A percentile compares a stretch with the other conserved stretches of the same genome.
These are phyloP conservation scores for Tribolium castaneum DNA, from an alignment of 1,140 invertebrate species.

Conservation along the genomic window DNA sequence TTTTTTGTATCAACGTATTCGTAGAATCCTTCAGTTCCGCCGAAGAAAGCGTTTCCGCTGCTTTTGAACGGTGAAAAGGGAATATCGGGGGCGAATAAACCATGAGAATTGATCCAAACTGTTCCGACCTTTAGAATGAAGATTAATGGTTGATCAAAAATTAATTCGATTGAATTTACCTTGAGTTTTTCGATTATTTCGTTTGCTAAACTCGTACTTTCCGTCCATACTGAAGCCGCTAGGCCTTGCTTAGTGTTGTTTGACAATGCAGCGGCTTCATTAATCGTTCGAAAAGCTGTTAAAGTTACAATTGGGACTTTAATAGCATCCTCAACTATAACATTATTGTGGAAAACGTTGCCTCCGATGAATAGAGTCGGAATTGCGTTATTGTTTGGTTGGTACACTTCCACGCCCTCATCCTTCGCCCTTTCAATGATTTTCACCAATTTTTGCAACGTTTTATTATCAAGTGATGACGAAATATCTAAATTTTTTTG, in stretches of 20 bases:
- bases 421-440: slow-evolving; percentile 43
- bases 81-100: slow-evolving; percentile 66
- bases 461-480: slow-evolving; percentile 36
- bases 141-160: background rate
- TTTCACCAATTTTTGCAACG: slow-evolving; percentile 44
- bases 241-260: slow-evolving; percentile 69
- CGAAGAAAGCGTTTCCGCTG: slow-evolving; percentile 65
- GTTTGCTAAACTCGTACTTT: slow-evolving; percentile 68
- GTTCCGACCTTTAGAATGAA: slow-evolving; percentile 63
- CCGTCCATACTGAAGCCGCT: slow-evolving; percentile 69
- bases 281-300: slow-evolving; percentile 70
- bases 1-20: slow-evolving; percentile 36
- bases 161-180: slow-evolving; percentile 45
- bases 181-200: slow-evolving; percentile 67
- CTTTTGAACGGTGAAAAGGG: slow-evolving; percentile 67
- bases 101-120: slow-evolving; percentile 72
- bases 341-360: slow-evolving; percentile 52
- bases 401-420: slow-evolving; percentile 55
- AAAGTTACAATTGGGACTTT: slow-evolving; percentile 64
- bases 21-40: slow-evolving; percentile 60
- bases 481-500: slow-evolving; percentile 63
- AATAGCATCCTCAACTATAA: slow-evolving; percentile 58
- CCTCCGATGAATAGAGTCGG: slow-evolving; percentile 54
- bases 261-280: slow-evolving; percentile 70
- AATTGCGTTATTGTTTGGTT: slow-evolving; percentile 3